Evolutionary conservation across 2,888 invertebrate genomes (phyloP).

Genomic region (Thalpophila matura): DNA sequence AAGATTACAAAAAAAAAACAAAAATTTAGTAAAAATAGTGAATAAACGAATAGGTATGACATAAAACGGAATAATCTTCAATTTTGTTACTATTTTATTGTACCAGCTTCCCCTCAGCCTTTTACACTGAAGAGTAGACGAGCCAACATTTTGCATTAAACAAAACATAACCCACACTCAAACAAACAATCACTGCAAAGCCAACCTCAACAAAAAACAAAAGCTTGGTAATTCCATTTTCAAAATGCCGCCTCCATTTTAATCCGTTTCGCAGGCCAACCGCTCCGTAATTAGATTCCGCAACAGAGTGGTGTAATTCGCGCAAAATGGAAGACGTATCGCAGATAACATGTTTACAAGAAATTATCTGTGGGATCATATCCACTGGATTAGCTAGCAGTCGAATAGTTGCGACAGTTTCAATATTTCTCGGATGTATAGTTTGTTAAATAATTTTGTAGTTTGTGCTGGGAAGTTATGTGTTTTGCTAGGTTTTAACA

Average conservation of each 20-base stretch:
- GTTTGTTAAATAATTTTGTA: conserved; percentile 40
- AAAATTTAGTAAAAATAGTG: too few species aligned
- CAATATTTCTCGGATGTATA: conserved; percentile 17
- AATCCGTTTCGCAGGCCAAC: conserved; percentile 59
- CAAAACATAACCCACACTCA: background rate
- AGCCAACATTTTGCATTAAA: background rate
- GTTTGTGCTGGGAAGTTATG: conserved; percentile 6
- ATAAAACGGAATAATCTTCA: too few species aligned
- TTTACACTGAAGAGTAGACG: too few species aligned
- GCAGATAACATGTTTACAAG: conserved; percentile 81
- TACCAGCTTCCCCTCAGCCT: too few species aligned
- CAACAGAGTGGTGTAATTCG: conserved; percentile 87
- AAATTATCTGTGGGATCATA: conserved; percentile 76
- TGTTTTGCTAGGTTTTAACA: background rate
- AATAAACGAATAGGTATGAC: too few species aligned
- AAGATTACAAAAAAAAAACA: too few species aligned
- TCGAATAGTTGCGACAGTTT: conserved; percentile 26
- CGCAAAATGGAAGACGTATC: conserved; percentile 85
- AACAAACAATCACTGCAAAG: conserved; percentile 39
- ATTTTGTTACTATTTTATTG: too few species aligned
- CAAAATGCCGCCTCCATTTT: conserved; percentile 67
- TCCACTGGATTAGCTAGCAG: conserved; percentile 51
- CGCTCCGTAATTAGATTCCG: conserved; percentile 84
- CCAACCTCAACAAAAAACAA: conserved; percentile 5
- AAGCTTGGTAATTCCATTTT: conserved; percentile 28